Conservation (phyloP, 2,113 vertebrate genomes). For the Cygnus buccinator region DNA sequence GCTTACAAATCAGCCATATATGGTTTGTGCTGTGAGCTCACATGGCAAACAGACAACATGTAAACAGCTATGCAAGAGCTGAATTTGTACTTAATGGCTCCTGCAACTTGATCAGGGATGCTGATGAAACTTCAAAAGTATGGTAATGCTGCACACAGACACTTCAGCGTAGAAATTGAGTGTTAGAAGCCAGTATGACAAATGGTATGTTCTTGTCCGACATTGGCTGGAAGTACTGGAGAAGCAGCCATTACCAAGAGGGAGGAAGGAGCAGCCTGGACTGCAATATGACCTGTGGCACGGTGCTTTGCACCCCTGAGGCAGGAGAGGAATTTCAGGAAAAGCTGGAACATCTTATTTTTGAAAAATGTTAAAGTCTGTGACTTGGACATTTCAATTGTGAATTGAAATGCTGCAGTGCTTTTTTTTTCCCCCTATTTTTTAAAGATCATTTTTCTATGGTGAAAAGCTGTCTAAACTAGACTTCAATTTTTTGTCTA, state of each 20-base stretch:
- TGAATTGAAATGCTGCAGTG: neutral
- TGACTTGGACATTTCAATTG: neutral
- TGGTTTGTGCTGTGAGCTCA: neutral
- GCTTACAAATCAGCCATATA: neutral
- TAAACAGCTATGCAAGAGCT: neutral
- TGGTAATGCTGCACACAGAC: neutral
- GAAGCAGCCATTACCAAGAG: neutral
- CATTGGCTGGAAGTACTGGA: neutral
- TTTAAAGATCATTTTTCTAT: neutral
- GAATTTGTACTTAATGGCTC: neutral
- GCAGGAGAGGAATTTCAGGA: neutral
- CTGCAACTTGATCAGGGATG: neutral
- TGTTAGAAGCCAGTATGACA: neutral
- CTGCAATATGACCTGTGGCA: fast-evolving
- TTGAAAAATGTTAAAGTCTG: neutral
- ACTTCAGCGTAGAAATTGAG: neutral
- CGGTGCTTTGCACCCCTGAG: neutral
- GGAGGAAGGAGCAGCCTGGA: neutral
- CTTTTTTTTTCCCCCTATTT: neutral
- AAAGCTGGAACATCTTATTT: neutral
- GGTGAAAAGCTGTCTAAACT: neutral
- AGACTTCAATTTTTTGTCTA: neutral
- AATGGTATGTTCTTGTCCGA: neutral
- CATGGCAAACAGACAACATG: neutral
- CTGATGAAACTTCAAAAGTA: neutral